phyloP scores from a whole-genome alignment of 2,113 vertebrate genomes.

The Callospermophilus lateralis region DNA sequence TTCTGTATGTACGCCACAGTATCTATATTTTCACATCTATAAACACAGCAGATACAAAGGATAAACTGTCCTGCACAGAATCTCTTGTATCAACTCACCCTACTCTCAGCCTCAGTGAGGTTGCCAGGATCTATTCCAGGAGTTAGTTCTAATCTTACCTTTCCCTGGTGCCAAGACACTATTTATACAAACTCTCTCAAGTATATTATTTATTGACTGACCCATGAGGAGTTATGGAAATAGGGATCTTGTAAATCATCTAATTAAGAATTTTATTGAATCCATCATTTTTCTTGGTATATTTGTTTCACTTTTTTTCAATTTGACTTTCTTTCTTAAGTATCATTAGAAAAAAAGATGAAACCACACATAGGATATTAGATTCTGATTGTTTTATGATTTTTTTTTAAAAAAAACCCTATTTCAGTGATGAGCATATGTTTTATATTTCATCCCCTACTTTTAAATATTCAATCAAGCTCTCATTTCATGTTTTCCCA shows the following conservation, averaged over 20 bases:
- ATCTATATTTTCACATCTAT: slow-evolving; percentile 48
- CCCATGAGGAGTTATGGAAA: not conserved
- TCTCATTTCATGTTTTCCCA: slow-evolving; percentile 53
- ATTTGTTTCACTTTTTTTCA: slow-evolving; percentile 29
- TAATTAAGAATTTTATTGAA: slow-evolving; percentile 35
- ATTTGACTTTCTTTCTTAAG: not conserved
- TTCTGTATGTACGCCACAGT: not conserved
- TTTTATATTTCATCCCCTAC: slow-evolving; percentile 49
- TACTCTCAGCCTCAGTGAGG: not conserved
- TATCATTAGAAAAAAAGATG: not conserved
- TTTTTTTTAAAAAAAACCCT: not conserved
- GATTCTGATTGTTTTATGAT: not conserved
- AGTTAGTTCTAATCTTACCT: slow-evolving; percentile 54
- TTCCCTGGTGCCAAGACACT: slow-evolving; percentile 39
- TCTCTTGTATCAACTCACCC: slow-evolving; percentile 41
- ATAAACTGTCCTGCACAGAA: slow-evolving; percentile 29
- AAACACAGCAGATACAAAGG: slow-evolving; percentile 55
- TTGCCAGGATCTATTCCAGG: slow-evolving; percentile 33
- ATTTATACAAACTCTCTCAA: slow-evolving; percentile 48
- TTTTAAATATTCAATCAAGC: slow-evolving; percentile 42
- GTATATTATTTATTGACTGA: slow-evolving; percentile 28
- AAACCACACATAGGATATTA: not conserved
- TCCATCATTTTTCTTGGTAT: slow-evolving; percentile 8
- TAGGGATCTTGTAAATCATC: not conserved
- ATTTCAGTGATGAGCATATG: slow-evolving; percentile 38